Evolutionary conservation across 2,113 vertebrate genomes (phyloP).

Genomic region (Stercorarius parasiticus): DNA sequence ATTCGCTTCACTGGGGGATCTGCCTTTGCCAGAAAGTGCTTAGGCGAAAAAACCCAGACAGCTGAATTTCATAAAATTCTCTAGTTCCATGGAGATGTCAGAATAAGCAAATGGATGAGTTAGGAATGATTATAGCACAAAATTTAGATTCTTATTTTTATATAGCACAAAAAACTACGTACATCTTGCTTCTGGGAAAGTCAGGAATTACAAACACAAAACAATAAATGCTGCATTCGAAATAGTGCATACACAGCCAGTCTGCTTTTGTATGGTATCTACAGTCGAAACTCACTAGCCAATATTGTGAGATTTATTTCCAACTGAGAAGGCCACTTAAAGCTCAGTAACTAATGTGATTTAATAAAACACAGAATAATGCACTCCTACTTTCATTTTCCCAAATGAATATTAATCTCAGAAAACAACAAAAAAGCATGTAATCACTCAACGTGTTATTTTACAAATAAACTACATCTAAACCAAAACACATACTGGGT

Average conservation of each 20-base stretch:
- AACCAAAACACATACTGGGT: background rate
- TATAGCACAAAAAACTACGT: background rate
- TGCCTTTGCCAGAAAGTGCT: conserved; percentile 5
- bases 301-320: background rate
- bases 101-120: conserved; percentile 28
- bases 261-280: background rate
- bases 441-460: background rate
- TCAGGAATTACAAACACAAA: background rate
- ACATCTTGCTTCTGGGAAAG: background rate
- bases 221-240: background rate
- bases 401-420: background rate
- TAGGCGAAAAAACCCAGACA: background rate
- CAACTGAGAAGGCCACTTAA: conserved; percentile 20
- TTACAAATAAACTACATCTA: background rate
- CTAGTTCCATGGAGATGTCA: conserved; percentile 36
- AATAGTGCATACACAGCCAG: background rate
- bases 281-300: background rate
- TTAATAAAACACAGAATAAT: conserved; percentile 33
- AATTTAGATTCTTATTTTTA: conserved; percentile 13
- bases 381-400: conserved; percentile 9
- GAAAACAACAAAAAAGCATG: background rate
- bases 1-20: background rate
- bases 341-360: conserved; percentile 10
- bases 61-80: conserved; percentile 49
- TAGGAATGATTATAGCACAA: conserved; percentile 14